These are phyloP conservation scores for Procapra przewalskii DNA, from an alignment of 2,113 vertebrate genomes.

Conservation along the genomic window DNA sequence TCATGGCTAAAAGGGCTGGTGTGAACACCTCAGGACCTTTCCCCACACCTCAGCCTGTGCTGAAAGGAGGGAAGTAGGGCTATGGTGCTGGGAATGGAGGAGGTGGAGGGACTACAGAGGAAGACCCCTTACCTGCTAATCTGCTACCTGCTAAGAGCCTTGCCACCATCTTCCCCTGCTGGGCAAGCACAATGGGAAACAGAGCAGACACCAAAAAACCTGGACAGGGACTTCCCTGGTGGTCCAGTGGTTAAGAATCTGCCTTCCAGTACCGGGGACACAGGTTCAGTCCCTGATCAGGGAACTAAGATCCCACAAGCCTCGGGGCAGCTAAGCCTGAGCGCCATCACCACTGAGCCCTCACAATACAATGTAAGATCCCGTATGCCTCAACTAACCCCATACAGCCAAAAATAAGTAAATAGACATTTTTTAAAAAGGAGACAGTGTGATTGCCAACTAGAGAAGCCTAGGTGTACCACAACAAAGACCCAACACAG, in stretches of 20 bases:
- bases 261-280: not conserved
- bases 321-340: not conserved
- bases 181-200: not conserved
- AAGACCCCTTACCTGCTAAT: not conserved
- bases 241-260: not conserved
- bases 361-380: not conserved
- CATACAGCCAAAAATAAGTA: not conserved
- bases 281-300: not conserved
- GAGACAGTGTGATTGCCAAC: not conserved
- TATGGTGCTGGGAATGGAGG: not conserved
- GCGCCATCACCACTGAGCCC: not conserved
- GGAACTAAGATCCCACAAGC: not conserved
- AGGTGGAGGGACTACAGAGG: not conserved
- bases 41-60: not conserved
- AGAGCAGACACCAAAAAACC: not conserved
- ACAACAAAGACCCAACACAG: not conserved
- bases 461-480: not conserved
- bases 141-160: not conserved
- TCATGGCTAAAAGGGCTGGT: rapidly evolving
- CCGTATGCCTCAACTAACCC: not conserved
- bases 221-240: not conserved
- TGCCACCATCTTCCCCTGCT: not conserved
- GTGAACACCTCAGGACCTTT: too few relatives aligned
- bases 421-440: not conserved
- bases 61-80: too few relatives aligned